phyloP scores from a whole-genome alignment of 2,113 vertebrate genomes.

The Lepus americanus region DNA sequence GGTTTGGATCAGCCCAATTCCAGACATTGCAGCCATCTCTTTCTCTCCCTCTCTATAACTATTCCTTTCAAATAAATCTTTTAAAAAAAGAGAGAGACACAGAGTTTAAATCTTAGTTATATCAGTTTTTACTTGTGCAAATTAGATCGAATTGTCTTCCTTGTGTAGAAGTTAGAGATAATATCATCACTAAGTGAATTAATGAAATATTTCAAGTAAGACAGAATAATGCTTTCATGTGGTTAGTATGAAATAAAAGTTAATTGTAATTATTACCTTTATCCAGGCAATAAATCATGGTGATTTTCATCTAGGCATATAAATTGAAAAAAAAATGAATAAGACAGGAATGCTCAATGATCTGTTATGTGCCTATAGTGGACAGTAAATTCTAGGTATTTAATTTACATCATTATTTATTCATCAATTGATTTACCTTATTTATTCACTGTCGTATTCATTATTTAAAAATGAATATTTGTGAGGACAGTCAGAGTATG shows the following conservation, averaged over 20 bases:
- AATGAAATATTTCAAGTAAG: conserved; percentile 27
- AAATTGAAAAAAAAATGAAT: conserved; percentile 31
- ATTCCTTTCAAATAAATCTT: too few relatives aligned
- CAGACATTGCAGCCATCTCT: too few relatives aligned
- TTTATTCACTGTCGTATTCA: not conserved
- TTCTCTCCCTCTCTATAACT: too few relatives aligned
- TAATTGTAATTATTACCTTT: not conserved
- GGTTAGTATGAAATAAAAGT: not conserved
- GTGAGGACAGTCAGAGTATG: not conserved
- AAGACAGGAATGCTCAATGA: not conserved
- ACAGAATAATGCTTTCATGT: not conserved
- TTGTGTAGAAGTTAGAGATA: not conserved
- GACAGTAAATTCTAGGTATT: conserved; percentile 24
- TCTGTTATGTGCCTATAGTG: not conserved
- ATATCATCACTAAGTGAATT: not conserved
- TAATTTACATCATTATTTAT: not conserved
- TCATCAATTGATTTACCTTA: not conserved
- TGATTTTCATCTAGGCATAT: not conserved
- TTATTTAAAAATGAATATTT: conserved; percentile 35
- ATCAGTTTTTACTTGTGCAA: not conserved
- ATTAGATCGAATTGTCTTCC: not conserved
- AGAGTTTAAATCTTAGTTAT: not conserved
- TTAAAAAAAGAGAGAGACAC: not conserved
- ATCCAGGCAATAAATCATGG: not conserved
- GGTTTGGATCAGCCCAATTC: too few relatives aligned